A percentile compares a stretch with the other conserved stretches of the same genome.
These are phyloP conservation scores for Anhinga anhinga DNA, from an alignment of 2,113 vertebrate genomes.

Conservation along the genomic window DNA sequence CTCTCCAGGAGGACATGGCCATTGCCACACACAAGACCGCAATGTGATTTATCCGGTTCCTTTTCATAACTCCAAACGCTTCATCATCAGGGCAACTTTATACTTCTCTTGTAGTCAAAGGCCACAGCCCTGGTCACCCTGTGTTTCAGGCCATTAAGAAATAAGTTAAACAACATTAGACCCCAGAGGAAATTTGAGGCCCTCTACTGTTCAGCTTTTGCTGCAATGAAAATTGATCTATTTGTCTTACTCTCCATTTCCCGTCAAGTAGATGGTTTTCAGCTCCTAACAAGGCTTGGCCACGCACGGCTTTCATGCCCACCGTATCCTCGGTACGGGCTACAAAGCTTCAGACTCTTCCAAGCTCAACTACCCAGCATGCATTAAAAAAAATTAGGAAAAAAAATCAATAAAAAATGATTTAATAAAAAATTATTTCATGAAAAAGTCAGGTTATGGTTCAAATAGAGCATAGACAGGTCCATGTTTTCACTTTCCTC, in stretches of 20 bases:
- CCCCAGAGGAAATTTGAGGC: slow-evolving; percentile 50
- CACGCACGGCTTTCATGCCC: background rate
- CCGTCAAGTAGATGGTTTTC: background rate
- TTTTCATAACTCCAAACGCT: slow-evolving; percentile 34
- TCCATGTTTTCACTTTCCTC: background rate
- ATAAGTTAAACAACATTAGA: slow-evolving; percentile 55
- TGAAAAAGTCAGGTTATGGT: background rate
- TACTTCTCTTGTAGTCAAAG: slow-evolving; percentile 26
- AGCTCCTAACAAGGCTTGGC: slow-evolving; percentile 28
- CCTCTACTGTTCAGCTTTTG: slow-evolving; percentile 11
- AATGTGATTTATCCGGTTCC: slow-evolving; percentile 3
- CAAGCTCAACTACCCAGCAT: background rate
- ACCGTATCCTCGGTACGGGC: fast-evolving
- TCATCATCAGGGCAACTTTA: slow-evolving; percentile 31
- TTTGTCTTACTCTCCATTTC: slow-evolving; percentile 33
- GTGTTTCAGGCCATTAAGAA: slow-evolving; percentile 43
- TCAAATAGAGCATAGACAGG: background rate
- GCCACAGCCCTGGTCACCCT: background rate
- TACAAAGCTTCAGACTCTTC: background rate
- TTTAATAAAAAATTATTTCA: background rate
- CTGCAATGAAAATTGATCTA: slow-evolving; percentile 58
- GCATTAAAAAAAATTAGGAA: background rate
- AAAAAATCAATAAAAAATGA: too few species aligned
- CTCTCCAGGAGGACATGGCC: background rate
- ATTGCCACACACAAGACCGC: background rate